A percentile compares a stretch with the other conserved stretches of the same genome.
Evolutionary conservation across 2,888 invertebrate genomes (phyloP).

Genomic region (Nyleta sp.): DNA sequence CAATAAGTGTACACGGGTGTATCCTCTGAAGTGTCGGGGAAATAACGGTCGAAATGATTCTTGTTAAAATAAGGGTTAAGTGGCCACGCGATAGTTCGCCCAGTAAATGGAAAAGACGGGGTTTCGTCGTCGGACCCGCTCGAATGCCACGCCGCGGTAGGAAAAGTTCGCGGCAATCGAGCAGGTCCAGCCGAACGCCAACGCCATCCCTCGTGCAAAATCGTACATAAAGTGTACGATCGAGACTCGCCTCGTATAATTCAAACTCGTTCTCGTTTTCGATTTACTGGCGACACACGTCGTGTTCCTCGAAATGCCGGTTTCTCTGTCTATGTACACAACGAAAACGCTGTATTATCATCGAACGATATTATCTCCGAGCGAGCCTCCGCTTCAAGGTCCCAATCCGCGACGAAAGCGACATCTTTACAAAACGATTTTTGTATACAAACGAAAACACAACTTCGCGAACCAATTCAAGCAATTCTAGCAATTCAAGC

Average conservation of each 20-base stretch:
- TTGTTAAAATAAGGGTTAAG: constrained; percentile 39
- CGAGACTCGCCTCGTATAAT: no score
- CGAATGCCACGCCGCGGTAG: no score
- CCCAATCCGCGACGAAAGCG: background rate
- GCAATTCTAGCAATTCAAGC: no score
- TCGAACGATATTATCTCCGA: constrained; percentile 13
- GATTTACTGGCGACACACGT: constrained; percentile 16
- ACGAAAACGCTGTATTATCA: constrained; percentile 7
- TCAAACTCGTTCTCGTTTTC: background rate
- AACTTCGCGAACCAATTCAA: background rate
- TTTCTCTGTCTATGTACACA: constrained; percentile 2
- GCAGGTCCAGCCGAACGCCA: background rate
- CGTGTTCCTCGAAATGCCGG: background rate
- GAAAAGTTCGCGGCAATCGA: no score
- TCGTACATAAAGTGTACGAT: constrained; percentile 3
- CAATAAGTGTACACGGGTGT: constrained; percentile 5
- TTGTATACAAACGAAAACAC: background rate
- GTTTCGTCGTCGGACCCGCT: no score
- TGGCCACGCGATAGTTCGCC: background rate
- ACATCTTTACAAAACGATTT: background rate
- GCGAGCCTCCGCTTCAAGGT: constrained; percentile 25
- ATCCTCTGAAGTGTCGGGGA: constrained; percentile 1
- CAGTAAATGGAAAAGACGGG: constrained; percentile 17
- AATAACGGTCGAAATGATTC: constrained; percentile 9
- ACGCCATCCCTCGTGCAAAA: no score